Evolutionary conservation across 2,888 invertebrate species (phyloP).

Genomic region (Lasioglossum figueresi): DNA sequence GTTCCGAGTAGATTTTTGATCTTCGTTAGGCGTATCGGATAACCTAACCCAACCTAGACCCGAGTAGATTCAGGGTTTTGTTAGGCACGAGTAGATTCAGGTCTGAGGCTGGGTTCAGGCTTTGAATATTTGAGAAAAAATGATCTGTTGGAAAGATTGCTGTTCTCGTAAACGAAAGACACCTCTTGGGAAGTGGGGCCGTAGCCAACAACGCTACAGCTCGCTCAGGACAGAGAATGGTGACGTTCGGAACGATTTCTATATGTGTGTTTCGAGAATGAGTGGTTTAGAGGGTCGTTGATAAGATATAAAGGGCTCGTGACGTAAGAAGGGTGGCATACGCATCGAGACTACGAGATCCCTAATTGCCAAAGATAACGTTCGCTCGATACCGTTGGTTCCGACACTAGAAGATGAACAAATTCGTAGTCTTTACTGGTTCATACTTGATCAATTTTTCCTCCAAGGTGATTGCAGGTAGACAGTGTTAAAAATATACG

Average conservation of each 20-base stretch:
- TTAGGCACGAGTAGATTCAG: not conserved
- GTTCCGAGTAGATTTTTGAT: too few species aligned
- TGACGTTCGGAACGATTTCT: conserved; percentile 63
- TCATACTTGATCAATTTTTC: not conserved
- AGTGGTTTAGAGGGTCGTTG: conserved; percentile 30
- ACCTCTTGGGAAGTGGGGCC: conserved; percentile 57
- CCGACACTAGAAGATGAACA: not conserved
- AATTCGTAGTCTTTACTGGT: not conserved
- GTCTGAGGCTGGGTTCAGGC: too few species aligned
- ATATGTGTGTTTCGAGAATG: conserved; percentile 69
- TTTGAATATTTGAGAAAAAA: too few species aligned
- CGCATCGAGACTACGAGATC: conserved; percentile 62
- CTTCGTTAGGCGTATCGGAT: too few species aligned
- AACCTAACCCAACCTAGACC: not conserved
- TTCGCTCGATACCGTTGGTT: conserved; percentile 7
- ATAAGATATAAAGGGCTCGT: conserved; percentile 55
- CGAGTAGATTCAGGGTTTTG: not conserved
- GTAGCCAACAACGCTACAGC: conserved; percentile 71
- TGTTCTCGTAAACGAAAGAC: conserved; percentile 26
- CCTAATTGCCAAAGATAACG: conserved; percentile 24
- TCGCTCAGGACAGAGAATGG: conserved; percentile 65
- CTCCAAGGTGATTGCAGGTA: not conserved
- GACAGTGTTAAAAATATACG: not conserved
- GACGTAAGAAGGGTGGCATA: conserved; percentile 67
- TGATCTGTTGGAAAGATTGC: not conserved